Evolutionary conservation across 1,140 invertebrate genomes (phyloP), one percentile per base, ranked within the genome.

Genomic region (Ganaspis sp.): DNA sequence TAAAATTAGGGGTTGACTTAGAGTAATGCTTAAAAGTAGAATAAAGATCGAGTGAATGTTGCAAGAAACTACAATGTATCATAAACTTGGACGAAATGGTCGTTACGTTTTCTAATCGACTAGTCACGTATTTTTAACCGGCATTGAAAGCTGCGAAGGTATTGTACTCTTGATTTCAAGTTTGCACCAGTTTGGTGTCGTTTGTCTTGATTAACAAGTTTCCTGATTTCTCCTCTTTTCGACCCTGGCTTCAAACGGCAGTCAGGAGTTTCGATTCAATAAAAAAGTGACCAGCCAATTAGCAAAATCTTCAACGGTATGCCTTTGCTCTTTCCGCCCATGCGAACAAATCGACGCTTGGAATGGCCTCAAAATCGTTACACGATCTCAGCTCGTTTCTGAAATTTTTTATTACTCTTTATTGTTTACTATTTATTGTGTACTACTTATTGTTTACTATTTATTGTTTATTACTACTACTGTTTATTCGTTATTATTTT

Each of bases 271-370:
- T 77, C 76, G 54, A 76, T 77, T 76, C 75, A 49, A 71, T 34
- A 74, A 78, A 82, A 83, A 80, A 87, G 89, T 90, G 87, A 90
- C 88, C 86, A 89, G 88, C 83, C 87, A 89, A 89, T 88, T 82
- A 78, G 69, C 71, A 29, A 58, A 12, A n/a, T 72, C 42, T 86
- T 91, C 89, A 90, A 87, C 90, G 90, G 72, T 91, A 91, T 6
- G 89, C 90, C 64, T 90, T 91, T 1, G 88, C 88, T 40, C 86
- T 90, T 73, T 91, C 89, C 1, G 86, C 86, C 89, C 89, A 91
- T 12, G 89, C 89, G 15, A 89, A 90, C 6, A 91, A 83, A 72
- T 91, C 88, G 64, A 91, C 85, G 58, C 87, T 90, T 1, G 88
- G 89, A 70, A 91, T 91, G 8, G 85, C 84, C 73, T 89, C 85